Evolutionary conservation across 1,140 invertebrate genomes (phyloP).

Genomic region (Pemphigus obesinymphae): DNA sequence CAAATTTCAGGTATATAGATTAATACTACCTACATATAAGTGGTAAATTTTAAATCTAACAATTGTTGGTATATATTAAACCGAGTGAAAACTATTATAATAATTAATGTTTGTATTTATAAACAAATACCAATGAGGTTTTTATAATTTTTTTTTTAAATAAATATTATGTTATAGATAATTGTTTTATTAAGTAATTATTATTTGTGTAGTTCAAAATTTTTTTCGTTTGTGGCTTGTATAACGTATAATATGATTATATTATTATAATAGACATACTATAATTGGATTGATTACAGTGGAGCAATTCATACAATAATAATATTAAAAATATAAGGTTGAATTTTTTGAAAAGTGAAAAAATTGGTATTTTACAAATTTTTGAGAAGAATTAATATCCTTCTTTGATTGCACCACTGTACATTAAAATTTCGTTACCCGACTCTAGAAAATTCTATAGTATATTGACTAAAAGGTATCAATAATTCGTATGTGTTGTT

Average conservation of each 20-base stretch:
- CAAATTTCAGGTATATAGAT: constrained; percentile 30
- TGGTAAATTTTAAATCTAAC: neutral
- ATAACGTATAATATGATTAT: too few species aligned
- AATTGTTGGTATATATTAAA: neutral
- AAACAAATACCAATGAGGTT: neutral
- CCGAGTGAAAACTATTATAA: neutral
- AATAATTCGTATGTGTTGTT: neutral
- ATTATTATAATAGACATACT: too few species aligned
- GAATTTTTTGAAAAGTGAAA: too few species aligned
- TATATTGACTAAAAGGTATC: neutral
- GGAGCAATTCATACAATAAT: neutral
- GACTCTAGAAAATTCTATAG: neutral
- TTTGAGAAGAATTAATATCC: neutral
- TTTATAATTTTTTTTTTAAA: neutral
- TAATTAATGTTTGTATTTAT: neutral
- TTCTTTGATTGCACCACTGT: too few species aligned
- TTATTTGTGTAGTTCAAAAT: neutral
- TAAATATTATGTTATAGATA: neutral
- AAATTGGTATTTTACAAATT: neutral
- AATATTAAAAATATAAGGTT: neutral
- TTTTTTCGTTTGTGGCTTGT: neutral
- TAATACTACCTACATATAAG: neutral
- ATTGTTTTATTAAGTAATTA: neutral
- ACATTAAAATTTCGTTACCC: neutral
- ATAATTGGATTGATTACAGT: too few species aligned